Conservation (phyloP, 1,140 invertebrate species). For the Euura lappo region DNA sequence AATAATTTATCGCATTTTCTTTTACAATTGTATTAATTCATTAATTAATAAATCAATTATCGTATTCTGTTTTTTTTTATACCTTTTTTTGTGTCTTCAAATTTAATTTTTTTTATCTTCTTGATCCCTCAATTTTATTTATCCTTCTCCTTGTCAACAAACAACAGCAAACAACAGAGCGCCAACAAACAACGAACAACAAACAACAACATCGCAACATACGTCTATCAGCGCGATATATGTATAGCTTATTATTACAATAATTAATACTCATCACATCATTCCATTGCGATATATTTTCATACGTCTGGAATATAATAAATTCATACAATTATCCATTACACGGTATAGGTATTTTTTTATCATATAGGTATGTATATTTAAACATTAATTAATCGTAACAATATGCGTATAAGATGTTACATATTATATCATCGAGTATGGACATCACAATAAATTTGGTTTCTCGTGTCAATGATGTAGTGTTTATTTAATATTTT, state of each 20-base stretch:
- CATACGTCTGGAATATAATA: neutral
- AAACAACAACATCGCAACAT: no score
- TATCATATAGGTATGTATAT: neutral
- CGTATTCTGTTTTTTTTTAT: neutral
- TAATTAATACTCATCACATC: neutral
- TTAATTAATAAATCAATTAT: no score
- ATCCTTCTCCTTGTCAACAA: no score
- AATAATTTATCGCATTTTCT: neutral
- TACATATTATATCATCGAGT: no score
- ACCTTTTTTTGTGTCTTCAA: neutral
- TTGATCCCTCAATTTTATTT: no score
- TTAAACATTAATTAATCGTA: conserved; percentile 7
- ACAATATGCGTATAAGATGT: conserved; percentile 14
- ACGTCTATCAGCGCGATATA: no score
- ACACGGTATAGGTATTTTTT: neutral
- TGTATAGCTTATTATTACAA: neutral
- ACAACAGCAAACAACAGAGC: no score
- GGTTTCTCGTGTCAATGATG: no score
- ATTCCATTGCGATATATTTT: neutral
- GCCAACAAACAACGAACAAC: no score
- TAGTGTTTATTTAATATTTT: no score
- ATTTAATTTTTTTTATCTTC: neutral
- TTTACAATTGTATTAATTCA: no score
- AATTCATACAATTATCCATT: neutral
- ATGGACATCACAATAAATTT: conserved; percentile 44